phyloP scores from a whole-genome alignment of 2,888 invertebrate genomes.

The Pseudococcus jackbeardsleyi region DNA sequence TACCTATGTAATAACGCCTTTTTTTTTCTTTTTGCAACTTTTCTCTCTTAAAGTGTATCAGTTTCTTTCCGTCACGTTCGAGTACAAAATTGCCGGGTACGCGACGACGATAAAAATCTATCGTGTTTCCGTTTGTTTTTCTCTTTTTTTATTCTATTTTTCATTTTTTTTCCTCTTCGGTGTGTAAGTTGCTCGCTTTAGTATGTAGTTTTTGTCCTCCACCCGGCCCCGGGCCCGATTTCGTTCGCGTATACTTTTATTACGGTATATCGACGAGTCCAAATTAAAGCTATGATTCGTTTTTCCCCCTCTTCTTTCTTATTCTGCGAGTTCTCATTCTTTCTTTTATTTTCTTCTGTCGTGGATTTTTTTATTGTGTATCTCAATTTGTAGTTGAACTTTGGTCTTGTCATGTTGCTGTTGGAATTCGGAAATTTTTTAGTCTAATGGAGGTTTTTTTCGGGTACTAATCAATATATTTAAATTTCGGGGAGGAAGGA shows the following conservation, averaged over 20 bases:
- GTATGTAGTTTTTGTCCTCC: too few relatives aligned
- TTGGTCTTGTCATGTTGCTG: too few relatives aligned
- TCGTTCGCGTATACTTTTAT: slow-evolving; percentile 41
- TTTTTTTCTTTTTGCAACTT: slow-evolving; percentile 46
- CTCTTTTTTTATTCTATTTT: slow-evolving; percentile 55
- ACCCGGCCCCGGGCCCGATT: too few relatives aligned
- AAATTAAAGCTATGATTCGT: slow-evolving; percentile 53
- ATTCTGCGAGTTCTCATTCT: not conserved
- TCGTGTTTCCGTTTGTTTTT: slow-evolving; percentile 62
- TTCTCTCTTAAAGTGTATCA: slow-evolving; percentile 57
- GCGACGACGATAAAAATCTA: slow-evolving; percentile 61
- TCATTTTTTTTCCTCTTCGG: slow-evolving; percentile 36
- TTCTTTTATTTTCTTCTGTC: not conserved
- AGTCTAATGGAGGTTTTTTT: too few relatives aligned
- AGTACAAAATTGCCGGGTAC: slow-evolving; percentile 61
- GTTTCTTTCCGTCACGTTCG: slow-evolving; percentile 63
- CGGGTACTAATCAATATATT: too few relatives aligned
- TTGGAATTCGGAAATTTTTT: too few relatives aligned
- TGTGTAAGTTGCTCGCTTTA: not conserved
- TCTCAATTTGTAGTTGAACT: not conserved
- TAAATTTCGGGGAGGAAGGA: too few relatives aligned
- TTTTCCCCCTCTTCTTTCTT: not conserved
- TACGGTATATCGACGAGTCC: slow-evolving; percentile 48
- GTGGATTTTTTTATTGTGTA: not conserved
- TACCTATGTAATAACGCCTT: slow-evolving; percentile 61